Evolutionary conservation across 2,888 invertebrate species (phyloP), one percentile per base, ranked within the genome.

Genomic region (Drosophila neonasuta): DNA sequence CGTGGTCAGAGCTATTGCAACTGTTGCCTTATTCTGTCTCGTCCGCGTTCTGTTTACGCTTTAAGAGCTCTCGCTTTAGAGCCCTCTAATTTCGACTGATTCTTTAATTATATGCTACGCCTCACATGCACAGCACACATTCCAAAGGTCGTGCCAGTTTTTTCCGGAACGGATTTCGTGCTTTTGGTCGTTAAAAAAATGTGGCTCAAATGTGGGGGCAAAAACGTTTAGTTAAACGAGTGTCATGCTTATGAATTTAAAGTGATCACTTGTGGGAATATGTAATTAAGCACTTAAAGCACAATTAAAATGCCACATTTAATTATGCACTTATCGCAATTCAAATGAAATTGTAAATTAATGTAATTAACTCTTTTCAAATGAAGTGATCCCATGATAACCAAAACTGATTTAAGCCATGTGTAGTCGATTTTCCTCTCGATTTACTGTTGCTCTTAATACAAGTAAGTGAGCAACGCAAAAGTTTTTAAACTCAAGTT

Each of bases 401-500:
- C n/a, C 32, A 0, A 20, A 42, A 20, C 24, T 32, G n/a, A n/a
- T 6, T 42, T 3, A 15, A 5, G 24, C 24, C 24, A 6, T 24
- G 30, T 30, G 29, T 15, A 32, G 30, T 51, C n/a, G 10, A 24
- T 39, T 13, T 9, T 17, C 5, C 15, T 34, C 15, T 34, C 29
- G 10, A 17, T 15, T 51, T 52, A 2, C 32, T 20, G 0, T 20
- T 3, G 20, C 3, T 20, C 4, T 20, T 3, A 20, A 20, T 20
- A 20, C 20, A 9, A 32, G 9, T 32, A 32, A 49, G 32, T 59
- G 48, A 13, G 39, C 17, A 39, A 62, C 67, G 42, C 24, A 42
- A 62, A 68, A 85, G 50, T 65, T 71, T 24, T 48, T 17, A 57
- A 70, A 59, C 64, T 80, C 36, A 57, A 74, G 68, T 77, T 80